A percentile compares a stretch with the other conserved stretches of the same genome.
Conservation (phyloP, 2,113 vertebrate genomes). For the Diadophis punctatus region DNA sequence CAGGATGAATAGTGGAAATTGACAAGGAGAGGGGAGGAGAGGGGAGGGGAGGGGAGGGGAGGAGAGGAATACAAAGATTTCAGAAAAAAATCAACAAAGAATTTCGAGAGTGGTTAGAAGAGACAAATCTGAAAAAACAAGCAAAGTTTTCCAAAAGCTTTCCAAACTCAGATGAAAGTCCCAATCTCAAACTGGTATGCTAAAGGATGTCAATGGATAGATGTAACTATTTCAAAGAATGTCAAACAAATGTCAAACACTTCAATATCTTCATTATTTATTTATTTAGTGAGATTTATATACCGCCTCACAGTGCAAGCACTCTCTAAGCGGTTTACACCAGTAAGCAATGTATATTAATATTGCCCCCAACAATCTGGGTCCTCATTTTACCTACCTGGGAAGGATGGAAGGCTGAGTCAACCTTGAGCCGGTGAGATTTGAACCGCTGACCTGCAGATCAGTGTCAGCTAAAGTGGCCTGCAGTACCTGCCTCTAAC, state of each 20-base stretch:
- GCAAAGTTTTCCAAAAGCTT: background rate
- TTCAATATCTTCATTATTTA: too few relatives aligned
- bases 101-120: background rate
- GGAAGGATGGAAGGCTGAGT: too few relatives aligned
- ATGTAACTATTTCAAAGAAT: background rate
- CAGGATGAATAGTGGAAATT: background rate
- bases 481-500: too few relatives aligned
- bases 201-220: background rate
- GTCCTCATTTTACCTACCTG: too few relatives aligned
- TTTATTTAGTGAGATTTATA: too few relatives aligned
- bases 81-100: background rate
- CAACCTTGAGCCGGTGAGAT: too few relatives aligned
- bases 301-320: too few relatives aligned
- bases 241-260: background rate
- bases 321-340: too few relatives aligned
- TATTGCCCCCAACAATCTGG: too few relatives aligned
- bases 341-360: too few relatives aligned
- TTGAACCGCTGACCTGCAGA: too few relatives aligned
- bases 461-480: too few relatives aligned
- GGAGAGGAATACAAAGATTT: background rate
- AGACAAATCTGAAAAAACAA: background rate
- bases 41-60: rapidly evolving
- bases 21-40: background rate
- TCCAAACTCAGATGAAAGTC: background rate
- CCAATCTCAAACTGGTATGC: background rate